These are phyloP conservation scores for Ptyas mucosa DNA, from an alignment of 2,113 vertebrate species.

Conservation along the genomic window DNA sequence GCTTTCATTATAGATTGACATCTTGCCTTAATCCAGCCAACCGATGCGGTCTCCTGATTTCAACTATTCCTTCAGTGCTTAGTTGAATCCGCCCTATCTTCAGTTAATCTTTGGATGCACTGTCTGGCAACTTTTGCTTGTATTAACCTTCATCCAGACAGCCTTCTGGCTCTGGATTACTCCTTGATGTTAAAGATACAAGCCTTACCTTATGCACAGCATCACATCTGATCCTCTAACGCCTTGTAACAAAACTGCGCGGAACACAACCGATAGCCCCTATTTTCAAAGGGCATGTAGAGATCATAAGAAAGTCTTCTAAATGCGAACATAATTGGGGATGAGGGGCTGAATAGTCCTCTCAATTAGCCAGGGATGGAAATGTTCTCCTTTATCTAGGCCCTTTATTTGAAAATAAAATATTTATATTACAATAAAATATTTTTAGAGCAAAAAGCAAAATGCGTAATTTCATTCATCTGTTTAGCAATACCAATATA, in stretches of 20 bases:
- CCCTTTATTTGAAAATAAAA: constrained; percentile 52
- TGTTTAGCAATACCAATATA: constrained; percentile 80
- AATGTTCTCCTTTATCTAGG: constrained; percentile 55
- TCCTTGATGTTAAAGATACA: neutral
- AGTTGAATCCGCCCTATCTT: neutral
- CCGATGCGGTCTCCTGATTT: neutral
- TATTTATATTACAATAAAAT: constrained; percentile 64
- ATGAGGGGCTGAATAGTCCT: constrained; percentile 17
- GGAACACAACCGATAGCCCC: constrained; percentile 3
- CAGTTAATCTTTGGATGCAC: neutral
- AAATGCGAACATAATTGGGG: constrained; percentile 49
- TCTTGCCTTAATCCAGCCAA: neutral
- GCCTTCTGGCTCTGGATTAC: neutral
- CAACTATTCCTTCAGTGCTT: neutral
- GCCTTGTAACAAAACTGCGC: neutral
- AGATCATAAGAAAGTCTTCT: constrained; percentile 43
- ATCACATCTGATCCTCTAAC: neutral
- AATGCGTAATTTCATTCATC: constrained; percentile 80
- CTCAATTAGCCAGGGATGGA: constrained; percentile 62
- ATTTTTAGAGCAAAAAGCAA: constrained; percentile 58
- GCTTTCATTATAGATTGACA: neutral
- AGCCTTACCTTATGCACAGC: neutral
- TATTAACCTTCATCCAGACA: neutral
- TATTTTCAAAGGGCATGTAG: constrained; percentile 38
- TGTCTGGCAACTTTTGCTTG: neutral